A percentile compares a stretch with the other conserved stretches of the same genome.
Conservation (phyloP, 2,797 vertebrate species). For the Ctenosaura bakeri region DNA sequence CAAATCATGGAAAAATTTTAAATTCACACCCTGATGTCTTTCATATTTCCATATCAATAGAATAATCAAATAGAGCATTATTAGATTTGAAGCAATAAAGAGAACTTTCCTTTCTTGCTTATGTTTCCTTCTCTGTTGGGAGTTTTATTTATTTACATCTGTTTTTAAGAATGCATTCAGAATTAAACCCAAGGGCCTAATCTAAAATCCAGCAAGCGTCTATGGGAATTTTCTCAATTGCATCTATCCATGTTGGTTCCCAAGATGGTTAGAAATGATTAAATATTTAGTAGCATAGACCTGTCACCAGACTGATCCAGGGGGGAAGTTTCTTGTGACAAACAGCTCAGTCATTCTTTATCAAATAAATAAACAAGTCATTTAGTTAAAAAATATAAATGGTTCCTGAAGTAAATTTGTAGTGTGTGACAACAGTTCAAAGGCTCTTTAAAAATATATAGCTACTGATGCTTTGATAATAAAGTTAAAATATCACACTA, state of each 20-base stretch:
- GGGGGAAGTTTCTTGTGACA: constrained; percentile 20
- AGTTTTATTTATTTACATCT: not conserved
- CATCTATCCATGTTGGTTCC: not conserved
- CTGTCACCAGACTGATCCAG: not conserved
- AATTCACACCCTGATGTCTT: not conserved
- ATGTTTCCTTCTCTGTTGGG: not conserved
- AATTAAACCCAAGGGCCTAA: constrained; percentile 5
- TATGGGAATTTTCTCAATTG: not conserved
- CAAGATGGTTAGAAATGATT: not conserved
- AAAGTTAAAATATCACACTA: fast-evolving
- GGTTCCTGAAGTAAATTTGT: fast-evolving
- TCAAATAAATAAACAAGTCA: not conserved
- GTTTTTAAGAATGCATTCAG: not conserved
- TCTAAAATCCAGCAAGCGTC: not conserved
- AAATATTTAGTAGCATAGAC: not conserved
- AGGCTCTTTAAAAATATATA: not conserved
- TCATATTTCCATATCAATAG: not conserved
- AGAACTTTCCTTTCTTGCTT: not conserved
- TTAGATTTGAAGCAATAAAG: not conserved
- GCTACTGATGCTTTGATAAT: fast-evolving
- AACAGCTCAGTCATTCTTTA: not conserved
- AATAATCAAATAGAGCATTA: not conserved
- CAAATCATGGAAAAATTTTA: not conserved
- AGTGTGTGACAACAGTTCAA: fast-evolving
- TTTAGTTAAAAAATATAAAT: fast-evolving